phyloP scores from a whole-genome alignment of 2,113 vertebrate species.

The Sinocyclocheilus rhinocerous region DNA sequence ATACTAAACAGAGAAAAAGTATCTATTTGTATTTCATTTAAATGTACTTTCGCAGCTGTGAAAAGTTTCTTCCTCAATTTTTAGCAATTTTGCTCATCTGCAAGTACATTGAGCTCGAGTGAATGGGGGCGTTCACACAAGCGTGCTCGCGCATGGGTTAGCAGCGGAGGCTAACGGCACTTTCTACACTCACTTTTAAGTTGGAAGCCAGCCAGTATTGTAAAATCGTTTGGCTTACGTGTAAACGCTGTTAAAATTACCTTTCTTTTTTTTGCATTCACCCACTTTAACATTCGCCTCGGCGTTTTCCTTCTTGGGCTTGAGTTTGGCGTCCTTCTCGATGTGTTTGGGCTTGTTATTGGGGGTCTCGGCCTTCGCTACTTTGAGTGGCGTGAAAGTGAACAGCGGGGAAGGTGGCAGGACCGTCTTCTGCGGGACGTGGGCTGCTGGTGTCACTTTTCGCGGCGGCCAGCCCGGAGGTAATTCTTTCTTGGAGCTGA shows the following conservation, averaged over 20 bases:
- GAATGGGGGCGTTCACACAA: conserved; percentile 32
- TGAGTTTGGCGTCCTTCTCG: conserved; percentile 74
- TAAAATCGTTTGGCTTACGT: not conserved
- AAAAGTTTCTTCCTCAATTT: not conserved
- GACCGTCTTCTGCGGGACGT: conserved; percentile 61
- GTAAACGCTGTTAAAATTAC: conserved; percentile 52
- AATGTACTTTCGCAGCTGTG: not conserved
- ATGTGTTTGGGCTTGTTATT: conserved; percentile 74
- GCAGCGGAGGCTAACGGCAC: conserved; percentile 16
- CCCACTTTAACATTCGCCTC: conserved; percentile 71
- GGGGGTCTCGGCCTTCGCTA: conserved; percentile 76
- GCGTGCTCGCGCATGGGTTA: conserved; percentile 18
- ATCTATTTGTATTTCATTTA: too few relatives aligned
- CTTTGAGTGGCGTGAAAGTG: conserved; percentile 84
- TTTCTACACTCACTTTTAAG: not conserved
- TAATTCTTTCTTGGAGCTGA: conserved; percentile 61
- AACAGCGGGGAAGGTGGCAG: conserved; percentile 76
- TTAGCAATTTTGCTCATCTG: not conserved
- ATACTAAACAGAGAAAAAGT: not conserved
- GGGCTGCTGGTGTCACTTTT: conserved; percentile 62
- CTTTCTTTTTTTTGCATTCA: conserved; percentile 68
- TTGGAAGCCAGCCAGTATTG: not conserved
- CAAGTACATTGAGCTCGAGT: not conserved
- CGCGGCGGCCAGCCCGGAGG: conserved; percentile 56
- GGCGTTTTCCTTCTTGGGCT: conserved; percentile 76